Percentiles rank a stretch among this genome's conserved stretches.
Conservation (phyloP, 2,113 vertebrate species). For the Lophura nycthemera region DNA sequence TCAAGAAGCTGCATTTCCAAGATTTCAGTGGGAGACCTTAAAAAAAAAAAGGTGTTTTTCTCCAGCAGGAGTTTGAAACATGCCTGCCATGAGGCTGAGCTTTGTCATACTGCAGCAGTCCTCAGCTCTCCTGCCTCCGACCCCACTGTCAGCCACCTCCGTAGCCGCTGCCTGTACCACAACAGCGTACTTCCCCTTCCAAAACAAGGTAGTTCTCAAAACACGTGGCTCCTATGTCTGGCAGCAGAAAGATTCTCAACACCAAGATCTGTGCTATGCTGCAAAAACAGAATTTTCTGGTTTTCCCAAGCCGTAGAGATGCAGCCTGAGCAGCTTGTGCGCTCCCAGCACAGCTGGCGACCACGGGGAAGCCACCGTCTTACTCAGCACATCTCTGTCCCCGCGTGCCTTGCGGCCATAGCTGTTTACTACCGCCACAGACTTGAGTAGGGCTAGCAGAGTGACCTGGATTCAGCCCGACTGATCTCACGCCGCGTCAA, state of each 20-base stretch:
- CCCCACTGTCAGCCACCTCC: not conserved
- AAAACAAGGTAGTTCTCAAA: not conserved
- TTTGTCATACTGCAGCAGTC: not conserved
- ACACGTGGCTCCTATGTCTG: accelerated
- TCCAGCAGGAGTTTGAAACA: not conserved
- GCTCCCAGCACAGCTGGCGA: not conserved
- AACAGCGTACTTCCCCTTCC: too few relatives aligned
- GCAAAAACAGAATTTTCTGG: not conserved
- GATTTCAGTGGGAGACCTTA: not conserved
- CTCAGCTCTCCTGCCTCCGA: not conserved
- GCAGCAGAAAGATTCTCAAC: not conserved
- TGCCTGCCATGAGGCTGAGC: not conserved
- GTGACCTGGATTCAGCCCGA: not conserved
- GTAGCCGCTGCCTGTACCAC: not conserved
- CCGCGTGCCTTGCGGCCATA: not conserved
- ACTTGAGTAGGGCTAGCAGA: accelerated
- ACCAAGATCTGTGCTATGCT: not conserved
- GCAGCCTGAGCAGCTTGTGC: not conserved
- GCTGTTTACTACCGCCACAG: accelerated
- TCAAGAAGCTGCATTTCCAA: not conserved
- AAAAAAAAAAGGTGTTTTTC: not conserved
- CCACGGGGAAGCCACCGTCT: not conserved
- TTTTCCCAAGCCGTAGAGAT: not conserved
- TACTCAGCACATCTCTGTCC: accelerated
- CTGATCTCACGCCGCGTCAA: not conserved